Evolutionary conservation across 2,797 vertebrate genomes (phyloP).

Genomic region (Acipenser ruthenus): DNA sequence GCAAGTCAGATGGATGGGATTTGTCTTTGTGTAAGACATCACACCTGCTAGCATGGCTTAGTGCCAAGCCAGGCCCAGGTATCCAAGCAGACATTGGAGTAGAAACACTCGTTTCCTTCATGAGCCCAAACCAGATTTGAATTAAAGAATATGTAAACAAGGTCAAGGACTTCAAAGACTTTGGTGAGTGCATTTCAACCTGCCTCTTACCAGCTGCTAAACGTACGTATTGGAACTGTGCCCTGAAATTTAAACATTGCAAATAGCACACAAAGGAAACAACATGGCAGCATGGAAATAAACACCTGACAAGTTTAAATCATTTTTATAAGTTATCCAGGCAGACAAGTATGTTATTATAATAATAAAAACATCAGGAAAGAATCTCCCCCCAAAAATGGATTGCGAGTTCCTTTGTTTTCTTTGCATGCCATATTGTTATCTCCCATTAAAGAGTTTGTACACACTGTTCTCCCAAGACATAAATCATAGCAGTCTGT

Average conservation of each 20-base stretch:
- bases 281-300: constrained; percentile 14
- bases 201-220: constrained; percentile 49
- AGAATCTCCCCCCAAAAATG: constrained; percentile 29
- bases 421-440: constrained; percentile 62
- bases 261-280: constrained; percentile 46
- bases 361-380: constrained; percentile 29
- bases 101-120: no score
- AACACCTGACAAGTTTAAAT: constrained; percentile 31
- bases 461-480: constrained; percentile 38
- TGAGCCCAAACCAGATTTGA: no score
- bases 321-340: constrained; percentile 31
- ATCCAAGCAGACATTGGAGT: no score
- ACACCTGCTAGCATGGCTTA: no score
- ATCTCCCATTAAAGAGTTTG: constrained; percentile 62
- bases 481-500: constrained; percentile 64
- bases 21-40: no score
- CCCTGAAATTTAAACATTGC: constrained; percentile 12
- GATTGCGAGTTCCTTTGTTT: constrained; percentile 53
- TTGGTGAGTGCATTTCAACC: no score
- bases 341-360: constrained; percentile 29
- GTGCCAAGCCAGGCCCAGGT: no score
- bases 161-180: no score
- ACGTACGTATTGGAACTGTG: constrained; percentile 9
- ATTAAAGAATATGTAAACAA: no score
- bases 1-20: no score